These are phyloP conservation scores for Drosophila cognata DNA, from an alignment of 2,888 invertebrate genomes.

Conservation along the genomic window DNA sequence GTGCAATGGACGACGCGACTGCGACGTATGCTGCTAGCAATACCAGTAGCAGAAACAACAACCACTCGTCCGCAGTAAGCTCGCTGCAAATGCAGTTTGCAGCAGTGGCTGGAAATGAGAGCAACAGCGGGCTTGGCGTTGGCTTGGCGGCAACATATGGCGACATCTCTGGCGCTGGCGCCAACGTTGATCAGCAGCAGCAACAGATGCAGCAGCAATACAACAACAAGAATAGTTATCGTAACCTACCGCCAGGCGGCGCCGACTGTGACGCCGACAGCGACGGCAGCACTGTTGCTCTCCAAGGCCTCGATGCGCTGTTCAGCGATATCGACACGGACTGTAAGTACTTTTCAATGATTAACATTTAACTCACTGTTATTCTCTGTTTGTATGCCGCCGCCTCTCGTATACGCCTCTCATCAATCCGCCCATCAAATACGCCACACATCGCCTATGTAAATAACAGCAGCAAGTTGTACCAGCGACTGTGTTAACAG, in stretches of 20 bases:
- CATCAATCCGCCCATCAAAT: conserved; percentile 25
- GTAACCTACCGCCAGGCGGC: conserved; percentile 46
- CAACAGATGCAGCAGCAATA: conserved; percentile 37
- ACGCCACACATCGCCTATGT: conserved; percentile 32
- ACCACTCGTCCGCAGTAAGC: conserved; percentile 61
- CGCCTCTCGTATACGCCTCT: conserved; percentile 16
- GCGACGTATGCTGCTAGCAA: conserved; percentile 43
- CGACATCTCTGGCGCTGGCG: conserved; percentile 71
- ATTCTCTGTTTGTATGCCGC: conserved; percentile 12
- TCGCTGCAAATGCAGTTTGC: conserved; percentile 69
- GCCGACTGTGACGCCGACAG: conserved; percentile 68
- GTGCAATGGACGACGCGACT: conserved; percentile 80
- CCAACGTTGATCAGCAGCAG: conserved; percentile 63
- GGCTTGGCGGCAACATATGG: conserved; percentile 53
- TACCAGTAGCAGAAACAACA: conserved; percentile 25
- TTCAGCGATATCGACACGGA: conserved; percentile 61
- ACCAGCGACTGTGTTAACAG: conserved; percentile 19
- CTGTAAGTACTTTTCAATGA: conserved; percentile 49
- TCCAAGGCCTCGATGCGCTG: conserved; percentile 67
- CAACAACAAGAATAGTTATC: conserved; percentile 36
- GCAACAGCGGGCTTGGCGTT: conserved; percentile 39
- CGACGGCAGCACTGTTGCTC: conserved; percentile 60
- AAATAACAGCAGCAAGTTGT: conserved; percentile 34
- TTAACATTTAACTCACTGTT: not conserved
- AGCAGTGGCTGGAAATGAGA: conserved; percentile 60